Conservation (phyloP, 92 coral and sea anemone species). For the Umimayanthus kanabou region DNA sequence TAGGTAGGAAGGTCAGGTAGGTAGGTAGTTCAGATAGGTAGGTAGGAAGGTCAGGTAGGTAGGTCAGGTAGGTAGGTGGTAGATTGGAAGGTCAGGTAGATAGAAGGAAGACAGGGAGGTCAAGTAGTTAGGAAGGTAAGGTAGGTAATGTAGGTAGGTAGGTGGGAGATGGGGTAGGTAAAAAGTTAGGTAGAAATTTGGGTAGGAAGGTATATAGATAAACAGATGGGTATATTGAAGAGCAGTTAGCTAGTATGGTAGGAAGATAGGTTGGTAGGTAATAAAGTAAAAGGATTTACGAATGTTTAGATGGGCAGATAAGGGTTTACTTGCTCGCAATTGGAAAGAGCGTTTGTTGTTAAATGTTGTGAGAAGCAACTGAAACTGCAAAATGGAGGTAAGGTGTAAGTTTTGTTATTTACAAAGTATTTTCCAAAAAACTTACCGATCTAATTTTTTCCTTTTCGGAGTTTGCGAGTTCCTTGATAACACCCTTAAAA, state of each 20-base stretch:
- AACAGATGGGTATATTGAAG: not conserved
- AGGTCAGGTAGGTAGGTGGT: not conserved
- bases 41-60: not conserved
- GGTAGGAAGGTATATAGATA: not conserved
- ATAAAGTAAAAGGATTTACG: not conserved
- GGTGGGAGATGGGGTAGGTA: not conserved
- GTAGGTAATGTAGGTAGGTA: not conserved
- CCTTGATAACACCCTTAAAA: slow-evolving; percentile 74
- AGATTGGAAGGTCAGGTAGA: not conserved
- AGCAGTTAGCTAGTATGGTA: not conserved
- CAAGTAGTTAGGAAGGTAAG: not conserved
- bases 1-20: not conserved
- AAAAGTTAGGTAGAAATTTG: not conserved
- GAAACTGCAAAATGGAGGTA: no score
- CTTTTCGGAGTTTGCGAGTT: slow-evolving; percentile 48
- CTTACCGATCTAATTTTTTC: slow-evolving; percentile 64
- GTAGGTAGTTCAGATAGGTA: not conserved
- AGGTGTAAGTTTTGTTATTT: no score
- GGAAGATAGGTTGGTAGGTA: not conserved
- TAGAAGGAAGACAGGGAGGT: not conserved
- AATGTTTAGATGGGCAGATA: no score
- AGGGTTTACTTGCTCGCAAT: no score
- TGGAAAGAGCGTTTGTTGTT: not conserved
- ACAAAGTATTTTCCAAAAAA: not conserved
- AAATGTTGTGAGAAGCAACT: no score